Base-by-base conservation (phyloP, 2,888 invertebrate genomes). In the Hofmannophila pseudospretella region DNA sequence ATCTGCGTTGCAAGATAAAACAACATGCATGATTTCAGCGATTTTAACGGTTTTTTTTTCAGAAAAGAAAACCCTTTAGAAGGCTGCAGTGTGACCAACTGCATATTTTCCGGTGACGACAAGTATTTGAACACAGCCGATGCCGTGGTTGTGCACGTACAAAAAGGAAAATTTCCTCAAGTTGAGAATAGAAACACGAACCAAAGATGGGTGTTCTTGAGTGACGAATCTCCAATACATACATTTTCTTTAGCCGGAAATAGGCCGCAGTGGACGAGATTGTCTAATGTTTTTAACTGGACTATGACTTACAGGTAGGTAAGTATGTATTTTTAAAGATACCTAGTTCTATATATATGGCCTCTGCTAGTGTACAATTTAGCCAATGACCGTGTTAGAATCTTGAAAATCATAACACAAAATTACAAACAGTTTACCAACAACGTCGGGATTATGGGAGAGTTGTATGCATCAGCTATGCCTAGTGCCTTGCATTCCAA, bases 191-290 rank as follows among this genome's bases (percentile, higher is more conserved):
- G 77, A 29, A 62, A 65, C 3, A 51, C 48, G 5, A 42, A 60
- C 2, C 92, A 92, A 65, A 81, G 89, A 39, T 92, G 92, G 92
- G 85, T 92, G 11, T 91, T 91, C 47, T 67, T 90, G 37, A 90
- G 87, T 0, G 92, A 92, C 53, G 92, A 92, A 67, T 90, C 90
- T 28, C 90, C 92, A 0, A 59, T 71, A 5, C 74, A 91, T 49
- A 88, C 90, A 0, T 90, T 91, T 52, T 54, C 88, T 1, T 48
- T 69, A 13, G 47, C 67, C 1, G 53, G 52, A 10, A 63, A 66
- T 0, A 30, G 22, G 4, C 29, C 73, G 4, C 51, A 88, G 12
- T 32, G 56, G 16, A 54, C 57, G 3, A 61, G 81, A 14, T 88
- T 89, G 49, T 80, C 89, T 44, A 82, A 88, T 2, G 42, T 89